A percentile compares a stretch with the other conserved stretches of the same genome.
phyloP scores from a whole-genome alignment of 2,888 invertebrate species.

The Hypercompe scribonia region DNA sequence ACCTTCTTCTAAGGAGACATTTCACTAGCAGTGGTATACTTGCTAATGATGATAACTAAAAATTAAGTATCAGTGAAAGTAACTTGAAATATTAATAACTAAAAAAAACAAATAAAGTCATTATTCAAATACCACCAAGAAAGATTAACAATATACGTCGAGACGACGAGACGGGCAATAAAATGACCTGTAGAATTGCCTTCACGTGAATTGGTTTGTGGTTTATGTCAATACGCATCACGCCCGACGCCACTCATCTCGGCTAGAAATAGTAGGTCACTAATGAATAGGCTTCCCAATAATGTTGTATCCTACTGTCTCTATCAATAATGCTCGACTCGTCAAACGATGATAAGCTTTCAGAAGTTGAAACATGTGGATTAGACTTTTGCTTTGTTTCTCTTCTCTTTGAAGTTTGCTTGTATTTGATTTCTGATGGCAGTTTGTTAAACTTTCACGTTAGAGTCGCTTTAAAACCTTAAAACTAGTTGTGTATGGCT shows the following conservation, averaged over 20 bases:
- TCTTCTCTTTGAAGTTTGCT: too few species aligned
- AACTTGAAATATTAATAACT: neutral
- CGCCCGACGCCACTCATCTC: constrained; percentile 2
- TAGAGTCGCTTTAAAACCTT: too few species aligned
- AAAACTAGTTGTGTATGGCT: too few species aligned
- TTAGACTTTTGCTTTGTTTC: neutral
- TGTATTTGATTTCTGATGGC: too few species aligned
- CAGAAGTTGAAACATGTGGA: neutral
- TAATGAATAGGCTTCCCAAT: constrained; percentile 2
- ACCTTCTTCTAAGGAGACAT: too few species aligned
- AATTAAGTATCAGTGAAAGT: too few species aligned
- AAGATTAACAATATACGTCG: neutral
- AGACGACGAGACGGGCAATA: neutral
- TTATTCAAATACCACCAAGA: neutral
- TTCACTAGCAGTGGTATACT: too few species aligned
- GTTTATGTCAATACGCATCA: constrained; percentile 11
- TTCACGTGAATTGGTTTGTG: neutral
- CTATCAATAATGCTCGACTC: neutral
- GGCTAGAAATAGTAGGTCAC: neutral
- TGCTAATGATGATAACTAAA: neutral
- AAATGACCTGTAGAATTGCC: neutral
- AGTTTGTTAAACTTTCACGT: too few species aligned
- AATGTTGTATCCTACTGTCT: neutral
- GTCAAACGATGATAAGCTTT: too few species aligned
- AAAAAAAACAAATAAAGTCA: neutral